Conservation (phyloP, 2,888 invertebrate species). For the Callyntrura guangdongensis region DNA sequence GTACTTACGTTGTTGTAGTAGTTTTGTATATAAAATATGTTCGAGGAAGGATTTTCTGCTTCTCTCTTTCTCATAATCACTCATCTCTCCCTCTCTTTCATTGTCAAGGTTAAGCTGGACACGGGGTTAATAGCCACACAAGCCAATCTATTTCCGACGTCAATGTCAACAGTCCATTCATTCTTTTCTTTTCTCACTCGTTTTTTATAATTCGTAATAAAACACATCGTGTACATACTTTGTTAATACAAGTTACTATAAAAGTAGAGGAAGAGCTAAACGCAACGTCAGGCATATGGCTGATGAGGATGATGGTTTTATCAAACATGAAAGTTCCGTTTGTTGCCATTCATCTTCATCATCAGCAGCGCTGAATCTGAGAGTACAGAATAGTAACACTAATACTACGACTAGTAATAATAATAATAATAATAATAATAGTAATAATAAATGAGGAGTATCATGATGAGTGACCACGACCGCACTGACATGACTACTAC, state of each 20-base stretch:
- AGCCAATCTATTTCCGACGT: conserved; percentile 78
- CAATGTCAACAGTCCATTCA: conserved; percentile 79
- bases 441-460: not conserved
- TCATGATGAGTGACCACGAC: conserved; percentile 16
- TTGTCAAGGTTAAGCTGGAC: conserved; percentile 80
- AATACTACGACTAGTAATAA: not conserved
- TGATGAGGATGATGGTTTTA: conserved; percentile 24
- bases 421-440: not conserved
- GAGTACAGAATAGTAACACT: not conserved
- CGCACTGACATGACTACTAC: conserved; percentile 69
- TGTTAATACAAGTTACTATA: conserved; percentile 19
- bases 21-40: conserved; percentile 3
- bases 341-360: conserved; percentile 63
- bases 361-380: not conserved
- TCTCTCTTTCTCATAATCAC: not conserved
- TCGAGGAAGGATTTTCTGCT: conserved; percentile 62
- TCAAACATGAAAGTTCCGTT: conserved; percentile 77
- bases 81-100: conserved; percentile 43
- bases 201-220: conserved; percentile 25
- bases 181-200: conserved; percentile 27
- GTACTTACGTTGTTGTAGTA: not conserved
- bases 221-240: conserved; percentile 13
- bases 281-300: not conserved
- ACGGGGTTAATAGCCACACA: conserved; percentile 78
- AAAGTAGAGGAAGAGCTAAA: conserved; percentile 29